Percentiles rank a stretch among this genome's conserved stretches.
Conservation (phyloP, 2,888 invertebrate genomes). For the Cheilosia vernalis region DNA sequence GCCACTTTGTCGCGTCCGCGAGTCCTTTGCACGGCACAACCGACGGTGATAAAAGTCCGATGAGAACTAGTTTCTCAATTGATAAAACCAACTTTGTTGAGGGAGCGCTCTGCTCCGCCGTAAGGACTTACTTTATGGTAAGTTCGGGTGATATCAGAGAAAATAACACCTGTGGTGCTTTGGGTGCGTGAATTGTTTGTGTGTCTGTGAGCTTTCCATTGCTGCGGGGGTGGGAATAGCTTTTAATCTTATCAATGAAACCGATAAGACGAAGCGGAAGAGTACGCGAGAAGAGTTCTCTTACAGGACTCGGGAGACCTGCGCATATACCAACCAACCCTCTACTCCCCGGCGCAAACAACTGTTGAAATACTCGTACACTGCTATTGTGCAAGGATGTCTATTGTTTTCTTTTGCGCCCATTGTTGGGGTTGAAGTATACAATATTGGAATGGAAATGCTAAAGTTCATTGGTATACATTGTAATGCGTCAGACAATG, state of each 20-base stretch:
- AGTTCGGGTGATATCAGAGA: slow-evolving; percentile 33
- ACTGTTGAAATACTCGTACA: slow-evolving; percentile 60
- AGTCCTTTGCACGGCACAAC: slow-evolving; percentile 39
- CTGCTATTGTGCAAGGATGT: slow-evolving; percentile 47
- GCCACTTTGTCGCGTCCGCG: slow-evolving; percentile 52
- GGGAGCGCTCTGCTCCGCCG: background rate
- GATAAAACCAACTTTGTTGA: slow-evolving; percentile 32
- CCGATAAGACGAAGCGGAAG: background rate
- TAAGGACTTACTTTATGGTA: slow-evolving; percentile 66
- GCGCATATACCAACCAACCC: slow-evolving; percentile 17
- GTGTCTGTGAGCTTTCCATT: slow-evolving; percentile 22
- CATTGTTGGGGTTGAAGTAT: background rate
- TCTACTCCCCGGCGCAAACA: slow-evolving; percentile 27
- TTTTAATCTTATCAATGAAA: slow-evolving; percentile 71
- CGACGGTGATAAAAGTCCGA: slow-evolving; percentile 65
- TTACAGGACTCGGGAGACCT: slow-evolving; percentile 2
- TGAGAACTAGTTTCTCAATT: slow-evolving; percentile 60
- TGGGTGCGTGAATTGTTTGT: slow-evolving; percentile 50
- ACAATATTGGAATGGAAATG: slow-evolving; percentile 62
- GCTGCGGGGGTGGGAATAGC: background rate
- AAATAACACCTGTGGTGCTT: slow-evolving; percentile 70
- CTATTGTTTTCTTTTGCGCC: slow-evolving; percentile 15
- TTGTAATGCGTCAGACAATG: slow-evolving; percentile 68
- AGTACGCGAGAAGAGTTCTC: slow-evolving; percentile 24
- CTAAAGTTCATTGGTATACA: slow-evolving; percentile 73